These are phyloP conservation scores for Diachrysia chrysitis DNA, from an alignment of 2,888 invertebrate species.

Conservation along the genomic window DNA sequence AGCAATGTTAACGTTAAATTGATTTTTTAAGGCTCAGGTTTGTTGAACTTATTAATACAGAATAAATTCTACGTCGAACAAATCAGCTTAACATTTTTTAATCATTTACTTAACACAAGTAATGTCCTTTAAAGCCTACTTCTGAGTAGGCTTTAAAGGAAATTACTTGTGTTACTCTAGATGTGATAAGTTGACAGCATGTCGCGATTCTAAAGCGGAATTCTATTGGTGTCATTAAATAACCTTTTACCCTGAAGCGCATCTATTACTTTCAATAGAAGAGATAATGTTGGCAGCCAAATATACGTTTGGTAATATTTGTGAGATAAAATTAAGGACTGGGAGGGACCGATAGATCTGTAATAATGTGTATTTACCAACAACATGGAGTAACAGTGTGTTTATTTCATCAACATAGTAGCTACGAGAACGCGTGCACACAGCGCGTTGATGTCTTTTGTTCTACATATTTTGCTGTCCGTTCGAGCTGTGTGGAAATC, in stretches of 20 bases:
- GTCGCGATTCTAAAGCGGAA: not conserved
- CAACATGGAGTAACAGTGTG: slow-evolving; percentile 18
- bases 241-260: not conserved
- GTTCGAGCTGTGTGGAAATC: not conserved
- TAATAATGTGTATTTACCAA: slow-evolving; percentile 3
- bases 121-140: not conserved
- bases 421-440: slow-evolving; percentile 9
- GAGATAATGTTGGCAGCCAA: not conserved
- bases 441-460: slow-evolving; percentile 74
- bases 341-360: slow-evolving; percentile 5
- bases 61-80: not conserved
- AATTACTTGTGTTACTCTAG: no score
- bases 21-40: slow-evolving; percentile 13
- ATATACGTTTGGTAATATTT: not conserved
- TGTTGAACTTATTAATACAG: not conserved
- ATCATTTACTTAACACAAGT: no score
- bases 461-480: slow-evolving; percentile 31
- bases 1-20: slow-evolving; percentile 16
- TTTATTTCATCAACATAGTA: slow-evolving; percentile 27
- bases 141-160: no score
- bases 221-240: not conserved
- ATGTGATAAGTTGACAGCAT: not conserved
- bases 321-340: slow-evolving; percentile 17
- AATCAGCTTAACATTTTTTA: no score
- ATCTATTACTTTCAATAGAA: not conserved